A percentile compares a stretch with the other conserved stretches of the same genome.
phyloP scores from a whole-genome alignment of 2,113 vertebrate genomes.

The Anser brachyrhynchus region DNA sequence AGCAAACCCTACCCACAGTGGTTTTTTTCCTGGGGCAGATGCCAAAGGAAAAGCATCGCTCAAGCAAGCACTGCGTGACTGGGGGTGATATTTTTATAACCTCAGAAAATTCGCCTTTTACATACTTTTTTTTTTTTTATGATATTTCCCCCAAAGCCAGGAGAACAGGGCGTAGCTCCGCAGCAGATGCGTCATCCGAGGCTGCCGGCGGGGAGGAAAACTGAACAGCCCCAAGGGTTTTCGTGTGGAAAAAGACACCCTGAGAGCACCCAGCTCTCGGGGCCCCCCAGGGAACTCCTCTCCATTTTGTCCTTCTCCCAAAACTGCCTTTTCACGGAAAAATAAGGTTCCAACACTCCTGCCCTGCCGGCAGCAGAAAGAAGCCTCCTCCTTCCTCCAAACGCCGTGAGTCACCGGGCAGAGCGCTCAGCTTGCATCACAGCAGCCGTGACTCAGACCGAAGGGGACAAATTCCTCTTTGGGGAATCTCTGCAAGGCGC shows the following conservation, averaged over 20 bases:
- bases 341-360: not conserved
- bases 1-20: not conserved
- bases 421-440: not conserved
- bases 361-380: not conserved
- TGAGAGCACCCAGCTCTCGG: not conserved
- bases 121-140: not conserved
- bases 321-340: fast-evolving
- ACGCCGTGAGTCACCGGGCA: not conserved
- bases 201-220: not conserved
- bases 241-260: not conserved
- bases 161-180: not conserved
- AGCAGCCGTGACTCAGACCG: not conserved
- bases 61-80: not conserved
- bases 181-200: not conserved
- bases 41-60: not conserved
- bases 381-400: not conserved
- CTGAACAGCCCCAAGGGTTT: not conserved
- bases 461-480: not conserved
- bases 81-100: not conserved
- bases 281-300: not conserved
- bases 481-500: not conserved
- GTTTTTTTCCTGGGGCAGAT: not conserved
- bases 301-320: not conserved
- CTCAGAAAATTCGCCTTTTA: not conserved
- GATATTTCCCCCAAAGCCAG: not conserved